Percentiles rank a stretch among this genome's conserved stretches.
Evolutionary conservation across 2,797 vertebrate species (phyloP).

Genomic region (Arnoldichthys spilopterus): DNA sequence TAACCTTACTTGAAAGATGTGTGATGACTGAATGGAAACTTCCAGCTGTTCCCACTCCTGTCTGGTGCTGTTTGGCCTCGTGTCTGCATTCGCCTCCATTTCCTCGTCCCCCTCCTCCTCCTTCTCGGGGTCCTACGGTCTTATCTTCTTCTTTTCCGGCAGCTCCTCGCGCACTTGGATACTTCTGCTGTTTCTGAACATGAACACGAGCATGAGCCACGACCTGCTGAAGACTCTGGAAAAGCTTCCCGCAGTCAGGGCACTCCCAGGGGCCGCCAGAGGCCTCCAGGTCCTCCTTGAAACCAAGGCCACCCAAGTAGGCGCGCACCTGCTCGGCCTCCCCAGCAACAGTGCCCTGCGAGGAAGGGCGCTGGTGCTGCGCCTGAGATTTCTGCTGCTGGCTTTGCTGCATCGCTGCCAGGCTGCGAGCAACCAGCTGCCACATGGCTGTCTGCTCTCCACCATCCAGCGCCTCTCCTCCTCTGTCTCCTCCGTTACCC

Average conservation of each 20-base stretch:
- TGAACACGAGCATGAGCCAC: conserved; percentile 81
- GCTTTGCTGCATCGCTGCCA: conserved; percentile 73
- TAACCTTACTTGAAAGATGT: conserved; percentile 75
- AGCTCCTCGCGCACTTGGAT: conserved; percentile 42
- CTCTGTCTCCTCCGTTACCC: conserved; percentile 67
- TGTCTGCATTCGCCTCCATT: conserved; percentile 63
- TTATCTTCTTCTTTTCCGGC: conserved; percentile 56
- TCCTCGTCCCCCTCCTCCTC: conserved; percentile 66
- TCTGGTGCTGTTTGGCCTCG: conserved; percentile 44
- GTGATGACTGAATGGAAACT: conserved; percentile 76
- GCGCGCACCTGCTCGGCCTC: conserved; percentile 78
- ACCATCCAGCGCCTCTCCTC: conserved; percentile 61
- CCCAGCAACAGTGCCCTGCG: conserved; percentile 69
- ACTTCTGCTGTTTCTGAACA: conserved; percentile 70
- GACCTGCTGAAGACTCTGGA: conserved; percentile 82
- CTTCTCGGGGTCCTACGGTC: conserved; percentile 48
- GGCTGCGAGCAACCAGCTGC: conserved; percentile 79
- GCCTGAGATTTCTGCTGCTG: conserved; percentile 67
- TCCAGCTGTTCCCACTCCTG: conserved; percentile 45
- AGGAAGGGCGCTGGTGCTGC: conserved; percentile 64
- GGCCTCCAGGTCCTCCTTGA: conserved; percentile 66
- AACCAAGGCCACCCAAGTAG: conserved; percentile 73
- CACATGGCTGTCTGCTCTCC: conserved; percentile 80
- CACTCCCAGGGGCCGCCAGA: conserved; percentile 80
- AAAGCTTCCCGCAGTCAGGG: conserved; percentile 81